A percentile compares a stretch with the other conserved stretches of the same genome.
Conservation (phyloP, 64 coral and sea anemone species). For the Stichodactyla mertensii region DNA sequence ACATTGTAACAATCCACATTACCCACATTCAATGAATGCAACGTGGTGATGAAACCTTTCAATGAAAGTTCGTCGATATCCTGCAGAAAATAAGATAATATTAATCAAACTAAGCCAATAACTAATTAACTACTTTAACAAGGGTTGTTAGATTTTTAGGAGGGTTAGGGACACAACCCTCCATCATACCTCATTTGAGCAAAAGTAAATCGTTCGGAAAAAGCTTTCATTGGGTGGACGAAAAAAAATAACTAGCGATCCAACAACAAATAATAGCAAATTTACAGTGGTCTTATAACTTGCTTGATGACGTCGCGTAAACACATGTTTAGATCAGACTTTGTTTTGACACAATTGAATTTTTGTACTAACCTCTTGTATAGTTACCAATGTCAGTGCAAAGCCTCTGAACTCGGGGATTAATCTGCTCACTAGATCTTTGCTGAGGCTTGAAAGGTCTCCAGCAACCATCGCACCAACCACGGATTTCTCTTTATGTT, state of each 20-base stretch:
- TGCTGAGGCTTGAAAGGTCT: not conserved
- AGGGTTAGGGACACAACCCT: too few species aligned
- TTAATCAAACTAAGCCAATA: not conserved
- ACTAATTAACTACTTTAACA: not conserved
- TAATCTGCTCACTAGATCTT: not conserved
- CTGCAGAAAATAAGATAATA: not conserved
- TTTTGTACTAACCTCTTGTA: not conserved
- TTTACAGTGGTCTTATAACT: too few species aligned
- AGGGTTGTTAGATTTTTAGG: not conserved
- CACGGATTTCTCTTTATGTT: not conserved
- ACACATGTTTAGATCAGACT: too few species aligned
- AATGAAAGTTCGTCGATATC: not conserved
- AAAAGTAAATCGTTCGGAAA: too few species aligned
- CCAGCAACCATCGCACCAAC: not conserved
- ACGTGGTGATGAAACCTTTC: not conserved
- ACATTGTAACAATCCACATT: slow-evolving; percentile 2
- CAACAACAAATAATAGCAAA: too few species aligned
- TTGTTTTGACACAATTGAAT: too few species aligned
- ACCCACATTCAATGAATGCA: not conserved
- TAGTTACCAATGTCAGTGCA: not conserved
- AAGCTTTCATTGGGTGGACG: too few species aligned
- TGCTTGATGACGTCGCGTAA: too few species aligned
- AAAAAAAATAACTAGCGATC: too few species aligned
- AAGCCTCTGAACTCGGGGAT: not conserved
- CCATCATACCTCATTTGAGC: too few species aligned